These are phyloP conservation scores for Paramuricea clavata DNA, from an alignment of 92 coral and sea anemone genomes.

Conservation along the genomic window DNA sequence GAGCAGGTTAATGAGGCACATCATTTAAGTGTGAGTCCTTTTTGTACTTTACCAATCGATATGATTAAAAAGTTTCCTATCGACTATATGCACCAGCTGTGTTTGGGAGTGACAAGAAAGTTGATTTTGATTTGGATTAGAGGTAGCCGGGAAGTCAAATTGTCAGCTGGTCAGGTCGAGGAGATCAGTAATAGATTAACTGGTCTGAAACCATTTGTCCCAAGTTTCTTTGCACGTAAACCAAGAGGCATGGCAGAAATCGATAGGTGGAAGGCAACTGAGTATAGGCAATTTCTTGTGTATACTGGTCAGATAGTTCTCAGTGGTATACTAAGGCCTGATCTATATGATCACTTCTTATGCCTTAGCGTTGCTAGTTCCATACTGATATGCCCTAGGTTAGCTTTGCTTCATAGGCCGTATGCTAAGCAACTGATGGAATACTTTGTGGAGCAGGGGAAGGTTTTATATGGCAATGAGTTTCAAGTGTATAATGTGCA, in stretches of 20 bases:
- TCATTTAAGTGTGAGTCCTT: constrained; percentile 5
- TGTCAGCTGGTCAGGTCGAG: constrained; percentile 28
- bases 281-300: not conserved
- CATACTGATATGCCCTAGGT: constrained; percentile 16
- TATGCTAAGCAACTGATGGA: constrained; percentile 34
- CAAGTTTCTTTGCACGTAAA: constrained; percentile 7
- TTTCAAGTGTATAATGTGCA: constrained; percentile 44
- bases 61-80: constrained; percentile 27
- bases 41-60: constrained; percentile 18
- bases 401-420: not conserved
- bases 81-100: constrained; percentile 33
- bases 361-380: constrained; percentile 7
- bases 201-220: constrained; percentile 19
- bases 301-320: constrained; percentile 29
- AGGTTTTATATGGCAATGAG: constrained; percentile 33
- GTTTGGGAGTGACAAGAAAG: not conserved
- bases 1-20: constrained; percentile 14
- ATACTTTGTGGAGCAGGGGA: constrained; percentile 33
- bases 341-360: constrained; percentile 22
- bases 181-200: constrained; percentile 3
- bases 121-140: constrained; percentile 28
- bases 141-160: constrained; percentile 5
- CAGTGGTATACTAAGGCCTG: constrained; percentile 14
- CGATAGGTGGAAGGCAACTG: constrained; percentile 15
- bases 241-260: not conserved